These are phyloP conservation scores for Trochalopteron elliotii DNA, from an alignment of 2,113 vertebrate species.

Conservation along the genomic window DNA sequence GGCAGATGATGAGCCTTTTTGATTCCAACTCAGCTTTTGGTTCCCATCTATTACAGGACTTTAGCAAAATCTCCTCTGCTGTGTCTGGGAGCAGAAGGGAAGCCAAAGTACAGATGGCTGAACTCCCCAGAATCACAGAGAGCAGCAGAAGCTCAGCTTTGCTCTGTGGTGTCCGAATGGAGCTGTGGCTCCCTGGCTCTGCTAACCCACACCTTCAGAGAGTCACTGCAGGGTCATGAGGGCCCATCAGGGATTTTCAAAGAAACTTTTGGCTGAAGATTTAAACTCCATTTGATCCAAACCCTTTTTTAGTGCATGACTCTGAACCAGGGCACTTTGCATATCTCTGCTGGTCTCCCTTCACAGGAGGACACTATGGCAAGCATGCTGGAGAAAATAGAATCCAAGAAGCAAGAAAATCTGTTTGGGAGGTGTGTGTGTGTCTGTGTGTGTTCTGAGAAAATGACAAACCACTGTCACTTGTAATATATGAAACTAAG, in stretches of 20 bases:
- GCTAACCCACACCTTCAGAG: not conserved
- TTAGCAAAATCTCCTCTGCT: not conserved
- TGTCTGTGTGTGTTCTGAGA: not conserved
- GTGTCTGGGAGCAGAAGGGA: not conserved
- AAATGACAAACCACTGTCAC: not conserved
- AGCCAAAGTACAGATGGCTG: not conserved
- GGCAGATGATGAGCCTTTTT: not conserved
- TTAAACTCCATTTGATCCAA: not conserved
- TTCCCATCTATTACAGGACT: not conserved
- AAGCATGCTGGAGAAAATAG: not conserved
- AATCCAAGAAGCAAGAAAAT: not conserved
- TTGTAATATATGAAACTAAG: not conserved
- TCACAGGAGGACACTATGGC: not conserved
- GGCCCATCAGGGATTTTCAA: not conserved
- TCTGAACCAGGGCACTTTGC: not conserved
- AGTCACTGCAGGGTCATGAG: not conserved
- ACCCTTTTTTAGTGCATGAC: not conserved
- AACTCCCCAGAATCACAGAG: not conserved
- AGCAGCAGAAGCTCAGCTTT: not conserved
- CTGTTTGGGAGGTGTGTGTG: not conserved
- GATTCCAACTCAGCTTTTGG: not conserved
- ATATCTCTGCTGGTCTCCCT: not conserved
- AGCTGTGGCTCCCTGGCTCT: not conserved
- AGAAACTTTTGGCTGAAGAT: not conserved
- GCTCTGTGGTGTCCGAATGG: rapidly evolving